These are phyloP conservation scores for Chaetorhynchus papuensis DNA, from an alignment of 2,113 vertebrate species.

Conservation along the genomic window DNA sequence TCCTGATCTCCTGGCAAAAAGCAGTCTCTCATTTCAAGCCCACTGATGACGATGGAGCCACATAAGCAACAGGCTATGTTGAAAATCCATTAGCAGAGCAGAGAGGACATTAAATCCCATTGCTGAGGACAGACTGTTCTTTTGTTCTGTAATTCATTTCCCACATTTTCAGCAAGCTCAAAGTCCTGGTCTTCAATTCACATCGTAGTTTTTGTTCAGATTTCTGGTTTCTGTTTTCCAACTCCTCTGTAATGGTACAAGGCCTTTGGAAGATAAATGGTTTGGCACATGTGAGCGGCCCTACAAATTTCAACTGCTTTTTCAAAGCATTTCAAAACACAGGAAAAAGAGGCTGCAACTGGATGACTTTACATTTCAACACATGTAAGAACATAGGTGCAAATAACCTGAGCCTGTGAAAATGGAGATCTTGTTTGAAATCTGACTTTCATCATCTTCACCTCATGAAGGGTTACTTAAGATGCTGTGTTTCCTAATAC, in stretches of 20 bases:
- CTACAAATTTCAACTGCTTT: background rate
- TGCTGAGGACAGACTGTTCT: background rate
- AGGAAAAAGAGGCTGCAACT: background rate
- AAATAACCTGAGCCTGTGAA: background rate
- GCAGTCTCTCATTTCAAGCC: background rate
- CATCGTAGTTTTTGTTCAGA: background rate
- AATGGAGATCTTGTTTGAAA: background rate
- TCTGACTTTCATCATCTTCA: background rate
- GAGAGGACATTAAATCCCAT: background rate
- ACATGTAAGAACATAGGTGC: background rate
- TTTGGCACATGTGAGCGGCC: background rate
- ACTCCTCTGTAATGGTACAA: background rate
- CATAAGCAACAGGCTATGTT: background rate
- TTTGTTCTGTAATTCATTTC: background rate
- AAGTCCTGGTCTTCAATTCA: background rate
- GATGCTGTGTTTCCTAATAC: background rate
- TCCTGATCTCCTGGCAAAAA: background rate
- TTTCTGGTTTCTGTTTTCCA: background rate
- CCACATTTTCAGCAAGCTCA: background rate
- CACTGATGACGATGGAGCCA: background rate
- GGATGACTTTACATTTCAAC: background rate
- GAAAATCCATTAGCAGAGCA: background rate
- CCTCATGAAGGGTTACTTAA: background rate
- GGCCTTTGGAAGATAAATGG: background rate
- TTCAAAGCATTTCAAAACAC: background rate